phyloP scores from a whole-genome alignment of 2,797 vertebrate genomes.

The Oreortyx pictus region DNA sequence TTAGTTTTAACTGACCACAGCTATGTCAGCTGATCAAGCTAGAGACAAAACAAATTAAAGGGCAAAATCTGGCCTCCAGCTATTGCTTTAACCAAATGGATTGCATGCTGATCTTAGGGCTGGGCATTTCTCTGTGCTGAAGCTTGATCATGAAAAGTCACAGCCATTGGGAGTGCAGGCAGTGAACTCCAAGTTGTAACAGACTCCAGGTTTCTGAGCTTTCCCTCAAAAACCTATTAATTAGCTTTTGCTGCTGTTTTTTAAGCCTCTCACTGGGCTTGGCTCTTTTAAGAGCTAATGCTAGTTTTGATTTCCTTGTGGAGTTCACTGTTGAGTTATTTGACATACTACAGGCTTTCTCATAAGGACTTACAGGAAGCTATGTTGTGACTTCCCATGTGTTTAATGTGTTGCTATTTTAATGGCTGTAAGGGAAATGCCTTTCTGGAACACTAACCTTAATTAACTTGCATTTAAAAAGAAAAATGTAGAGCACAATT shows the following conservation, averaged over 20 bases:
- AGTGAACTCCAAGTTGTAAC: background rate
- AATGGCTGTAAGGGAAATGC: conserved; percentile 57
- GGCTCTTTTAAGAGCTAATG: background rate
- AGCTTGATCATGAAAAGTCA: background rate
- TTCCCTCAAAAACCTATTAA: background rate
- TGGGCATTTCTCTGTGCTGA: background rate
- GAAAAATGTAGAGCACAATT: background rate
- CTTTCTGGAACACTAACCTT: conserved; percentile 42
- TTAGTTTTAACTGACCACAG: background rate
- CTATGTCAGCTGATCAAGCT: conserved; percentile 4
- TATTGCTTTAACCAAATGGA: background rate
- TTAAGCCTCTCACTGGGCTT: background rate
- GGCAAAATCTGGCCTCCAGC: background rate
- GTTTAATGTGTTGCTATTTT: conserved; percentile 37
- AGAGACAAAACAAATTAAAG: background rate
- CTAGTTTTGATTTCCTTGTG: background rate
- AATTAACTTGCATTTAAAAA: conserved; percentile 33
- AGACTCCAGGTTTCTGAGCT: background rate
- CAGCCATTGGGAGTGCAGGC: background rate
- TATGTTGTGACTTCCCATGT: conserved; percentile 12
- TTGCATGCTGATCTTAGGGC: background rate
- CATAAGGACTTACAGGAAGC: conserved; percentile 49
- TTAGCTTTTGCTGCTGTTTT: background rate
- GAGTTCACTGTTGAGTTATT: background rate
- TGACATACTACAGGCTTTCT: conserved; percentile 27